These are phyloP conservation scores for Agraylea sexmaculata DNA, from an alignment of 1,140 invertebrate genomes.

Conservation along the genomic window DNA sequence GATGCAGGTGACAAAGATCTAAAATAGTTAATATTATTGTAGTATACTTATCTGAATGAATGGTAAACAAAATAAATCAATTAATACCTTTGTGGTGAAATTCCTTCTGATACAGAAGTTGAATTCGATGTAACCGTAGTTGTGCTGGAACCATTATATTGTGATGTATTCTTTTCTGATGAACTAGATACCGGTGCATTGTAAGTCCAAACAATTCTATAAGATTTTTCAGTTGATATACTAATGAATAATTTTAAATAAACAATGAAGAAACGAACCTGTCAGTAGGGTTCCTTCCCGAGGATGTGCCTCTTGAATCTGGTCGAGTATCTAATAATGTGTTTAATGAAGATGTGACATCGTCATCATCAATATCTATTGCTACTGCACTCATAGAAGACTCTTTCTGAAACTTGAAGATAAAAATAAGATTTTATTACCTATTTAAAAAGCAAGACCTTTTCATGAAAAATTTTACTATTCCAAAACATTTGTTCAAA, in stretches of 20 bases:
- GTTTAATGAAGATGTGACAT: constrained; percentile 83
- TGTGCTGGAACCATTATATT: constrained; percentile 48
- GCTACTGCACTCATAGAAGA: constrained; percentile 67
- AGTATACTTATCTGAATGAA: too few relatives aligned
- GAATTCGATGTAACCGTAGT: constrained; percentile 50
- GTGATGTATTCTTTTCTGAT: constrained; percentile 46
- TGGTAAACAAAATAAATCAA: background rate
- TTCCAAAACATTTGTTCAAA: background rate
- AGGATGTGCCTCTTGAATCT: constrained; percentile 41
- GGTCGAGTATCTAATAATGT: constrained; percentile 74
- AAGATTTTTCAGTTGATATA: background rate
- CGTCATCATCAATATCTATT: constrained; percentile 87
- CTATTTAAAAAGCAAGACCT: background rate
- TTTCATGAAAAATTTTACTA: background rate
- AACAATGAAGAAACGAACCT: constrained; percentile 9
- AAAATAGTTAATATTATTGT: too few relatives aligned
- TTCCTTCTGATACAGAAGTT: constrained; percentile 41
- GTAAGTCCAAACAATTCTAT: constrained; percentile 82
- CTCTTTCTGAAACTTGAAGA: constrained; percentile 49
- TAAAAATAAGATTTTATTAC: background rate
- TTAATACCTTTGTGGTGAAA: constrained; percentile 44
- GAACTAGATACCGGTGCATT: constrained; percentile 65
- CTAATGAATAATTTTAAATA: background rate
- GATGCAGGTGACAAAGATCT: constrained; percentile 62
- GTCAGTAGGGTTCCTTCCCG: constrained; percentile 17